Conservation (phyloP, 2,888 invertebrate genomes). For the Uloborus plumipes region DNA sequence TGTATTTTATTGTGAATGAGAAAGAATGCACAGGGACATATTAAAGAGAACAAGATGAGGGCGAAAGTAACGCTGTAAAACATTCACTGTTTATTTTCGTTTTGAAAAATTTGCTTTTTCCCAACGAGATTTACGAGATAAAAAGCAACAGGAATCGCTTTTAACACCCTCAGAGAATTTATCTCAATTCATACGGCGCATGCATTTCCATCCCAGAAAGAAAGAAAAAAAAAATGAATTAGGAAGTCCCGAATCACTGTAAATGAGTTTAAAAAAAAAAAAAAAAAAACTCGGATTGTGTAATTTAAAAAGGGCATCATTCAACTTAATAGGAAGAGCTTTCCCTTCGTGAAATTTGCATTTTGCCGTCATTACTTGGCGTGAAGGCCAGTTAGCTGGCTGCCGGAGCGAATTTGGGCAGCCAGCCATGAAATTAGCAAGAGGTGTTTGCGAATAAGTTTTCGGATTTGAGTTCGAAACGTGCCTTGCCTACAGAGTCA, state of each 20-base stretch:
- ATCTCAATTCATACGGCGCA: too few species aligned
- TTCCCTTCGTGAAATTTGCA: constrained; percentile 33
- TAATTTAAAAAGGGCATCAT: background rate
- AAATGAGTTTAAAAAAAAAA: constrained; percentile 2
- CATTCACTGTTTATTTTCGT: too few species aligned
- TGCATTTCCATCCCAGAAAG: too few species aligned
- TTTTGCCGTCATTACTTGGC: constrained; percentile 17
- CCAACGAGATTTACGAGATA: too few species aligned
- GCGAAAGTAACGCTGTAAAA: too few species aligned
- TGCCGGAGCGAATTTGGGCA: constrained; percentile 31
- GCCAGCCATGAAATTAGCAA: constrained; percentile 42
- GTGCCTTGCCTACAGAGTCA: constrained; percentile 42
- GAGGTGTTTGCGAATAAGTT: constrained; percentile 2
- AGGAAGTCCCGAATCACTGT: background rate
- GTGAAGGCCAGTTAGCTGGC: constrained; percentile 26
- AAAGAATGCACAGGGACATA: too few species aligned
- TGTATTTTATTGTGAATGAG: too few species aligned
- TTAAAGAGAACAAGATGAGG: too few species aligned
- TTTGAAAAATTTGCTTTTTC: too few species aligned
- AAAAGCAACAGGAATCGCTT: too few species aligned
- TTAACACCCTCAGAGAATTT: too few species aligned
- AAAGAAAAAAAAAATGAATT: too few species aligned
- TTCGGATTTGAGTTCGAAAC: constrained; percentile 23
- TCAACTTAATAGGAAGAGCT: background rate
- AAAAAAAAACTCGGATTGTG: background rate